A percentile compares a stretch with the other conserved stretches of the same genome.
Evolutionary conservation across 2,113 vertebrate genomes (phyloP).

Genomic region (Brachirus orientalis): DNA sequence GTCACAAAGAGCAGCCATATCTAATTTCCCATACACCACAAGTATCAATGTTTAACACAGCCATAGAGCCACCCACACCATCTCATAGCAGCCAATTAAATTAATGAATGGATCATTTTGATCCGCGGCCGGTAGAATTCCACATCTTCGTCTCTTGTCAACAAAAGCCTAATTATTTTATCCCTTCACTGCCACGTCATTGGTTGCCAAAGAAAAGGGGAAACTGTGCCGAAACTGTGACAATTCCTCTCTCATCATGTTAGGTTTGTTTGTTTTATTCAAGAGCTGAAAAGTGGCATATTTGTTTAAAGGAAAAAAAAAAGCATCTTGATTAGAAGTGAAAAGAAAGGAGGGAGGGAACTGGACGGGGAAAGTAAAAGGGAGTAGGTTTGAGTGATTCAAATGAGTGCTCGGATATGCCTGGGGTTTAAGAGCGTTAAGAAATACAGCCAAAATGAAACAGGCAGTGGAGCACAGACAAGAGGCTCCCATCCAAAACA

Average conservation of each 20-base stretch:
- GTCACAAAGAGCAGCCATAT: constrained; percentile 66
- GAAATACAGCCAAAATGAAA: constrained; percentile 71
- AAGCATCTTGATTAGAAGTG: constrained; percentile 48
- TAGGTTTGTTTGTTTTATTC: constrained; percentile 27
- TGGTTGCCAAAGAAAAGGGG: constrained; percentile 21
- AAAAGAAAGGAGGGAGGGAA: background rate
- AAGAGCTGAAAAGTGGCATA: constrained; percentile 21
- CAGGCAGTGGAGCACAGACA: constrained; percentile 61
- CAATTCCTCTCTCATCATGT: constrained; percentile 55
- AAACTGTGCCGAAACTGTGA: constrained; percentile 40
- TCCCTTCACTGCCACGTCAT: constrained; percentile 30
- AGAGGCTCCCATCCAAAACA: constrained; percentile 59
- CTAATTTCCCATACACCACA: constrained; percentile 71
- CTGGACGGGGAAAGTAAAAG: background rate
- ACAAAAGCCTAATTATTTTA: constrained; percentile 78
- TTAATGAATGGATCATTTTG: constrained; percentile 76
- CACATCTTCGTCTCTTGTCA: constrained; percentile 66
- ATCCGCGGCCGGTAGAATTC: constrained; percentile 60
- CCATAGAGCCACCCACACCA: constrained; percentile 67
- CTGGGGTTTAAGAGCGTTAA: constrained; percentile 59
- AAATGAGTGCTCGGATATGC: constrained; percentile 59
- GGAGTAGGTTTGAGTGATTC: constrained; percentile 56
- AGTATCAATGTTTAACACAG: constrained; percentile 64
- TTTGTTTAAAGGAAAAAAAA: background rate
- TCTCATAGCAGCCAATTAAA: constrained; percentile 72